Base-by-base conservation (phyloP, 2,888 invertebrate genomes). In the Serrognathus titanus region DNA sequence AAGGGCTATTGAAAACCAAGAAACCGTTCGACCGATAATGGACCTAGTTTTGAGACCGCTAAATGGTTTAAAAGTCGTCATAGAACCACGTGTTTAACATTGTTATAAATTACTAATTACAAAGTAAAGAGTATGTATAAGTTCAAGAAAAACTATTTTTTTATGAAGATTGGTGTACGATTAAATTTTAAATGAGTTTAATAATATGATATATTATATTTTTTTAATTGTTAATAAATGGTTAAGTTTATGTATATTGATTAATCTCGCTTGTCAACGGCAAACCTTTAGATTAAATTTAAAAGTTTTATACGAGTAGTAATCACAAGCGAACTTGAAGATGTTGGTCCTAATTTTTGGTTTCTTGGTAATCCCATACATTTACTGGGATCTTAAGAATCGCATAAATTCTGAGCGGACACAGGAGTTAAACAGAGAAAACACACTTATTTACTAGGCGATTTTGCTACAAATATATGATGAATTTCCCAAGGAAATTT, bases 381-480 rank as follows among this genome's bases (percentile, higher is more conserved):
- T 31, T 31, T 31, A 31, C 6, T 31, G 24, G 24, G 6, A 31
- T 5, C 24, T 31, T 3, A 5, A 7, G 6, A 7, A 31, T 7
- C 6, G 24, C 6, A 31, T 31, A 31, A 31, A 4, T 31, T 31
- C 9, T 48, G 48, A 37, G 24, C 16, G 48, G 12, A 37, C 5
- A 6, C 5, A 11, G 36, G 48, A 35, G 16, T 36, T 7, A 48
- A 48, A 36, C 48, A 48, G 11, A 35, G 31, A 36, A 48, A 48
- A 16, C 48, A 35, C 2, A 36, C 48, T 16, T 48, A 36, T 48
- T 57, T 63, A 20, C 37, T 61, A n/a, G 58, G 55, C 6, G 59
- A 62, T 41, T 35, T 57, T 10, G 12, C 13, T 1, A n/a, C n/a
- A n/a, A n/a, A n/a, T 67, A 11, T 67, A 66, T 38, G 62, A 65